Conservation (phyloP, 1,140 invertebrate species). For the Ostrea edulis region DNA sequence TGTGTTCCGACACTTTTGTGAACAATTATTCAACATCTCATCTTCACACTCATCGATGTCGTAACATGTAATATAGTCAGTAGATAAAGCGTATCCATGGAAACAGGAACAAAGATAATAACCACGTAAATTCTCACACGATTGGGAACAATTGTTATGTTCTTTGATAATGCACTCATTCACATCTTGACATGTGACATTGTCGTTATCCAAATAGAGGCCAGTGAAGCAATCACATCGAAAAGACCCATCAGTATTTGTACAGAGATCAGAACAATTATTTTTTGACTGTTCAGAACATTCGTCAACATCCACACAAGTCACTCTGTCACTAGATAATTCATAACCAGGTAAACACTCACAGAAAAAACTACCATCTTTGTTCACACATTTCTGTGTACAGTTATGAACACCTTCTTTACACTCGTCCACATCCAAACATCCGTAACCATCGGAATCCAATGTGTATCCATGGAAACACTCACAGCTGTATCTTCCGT, state of each 20-base stretch:
- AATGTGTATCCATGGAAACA: conserved; percentile 6
- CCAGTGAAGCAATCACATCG: not conserved
- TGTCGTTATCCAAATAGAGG: not conserved
- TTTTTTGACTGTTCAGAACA: not conserved
- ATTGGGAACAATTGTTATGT: not conserved
- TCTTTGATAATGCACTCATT: not conserved
- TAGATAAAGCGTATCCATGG: not conserved
- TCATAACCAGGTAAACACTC: not conserved
- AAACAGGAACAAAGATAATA: not conserved
- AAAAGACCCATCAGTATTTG: not conserved
- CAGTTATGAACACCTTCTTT: not conserved
- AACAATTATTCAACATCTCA: not conserved
- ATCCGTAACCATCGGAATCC: not conserved
- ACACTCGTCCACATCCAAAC: conserved; percentile 26
- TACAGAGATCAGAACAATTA: not conserved
- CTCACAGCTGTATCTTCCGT: conserved; percentile 30
- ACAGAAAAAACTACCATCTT: conserved; percentile 32
- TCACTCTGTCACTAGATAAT: not conserved
- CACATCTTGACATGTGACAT: not conserved
- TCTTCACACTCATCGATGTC: not conserved
- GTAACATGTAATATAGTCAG: not conserved
- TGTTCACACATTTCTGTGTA: not conserved
- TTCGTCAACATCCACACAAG: conserved; percentile 28
- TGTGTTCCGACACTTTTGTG: not conserved
- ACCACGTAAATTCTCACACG: not conserved